phyloP scores from a whole-genome alignment of 2,113 vertebrate genomes.

The Copsychus sechellarum region DNA sequence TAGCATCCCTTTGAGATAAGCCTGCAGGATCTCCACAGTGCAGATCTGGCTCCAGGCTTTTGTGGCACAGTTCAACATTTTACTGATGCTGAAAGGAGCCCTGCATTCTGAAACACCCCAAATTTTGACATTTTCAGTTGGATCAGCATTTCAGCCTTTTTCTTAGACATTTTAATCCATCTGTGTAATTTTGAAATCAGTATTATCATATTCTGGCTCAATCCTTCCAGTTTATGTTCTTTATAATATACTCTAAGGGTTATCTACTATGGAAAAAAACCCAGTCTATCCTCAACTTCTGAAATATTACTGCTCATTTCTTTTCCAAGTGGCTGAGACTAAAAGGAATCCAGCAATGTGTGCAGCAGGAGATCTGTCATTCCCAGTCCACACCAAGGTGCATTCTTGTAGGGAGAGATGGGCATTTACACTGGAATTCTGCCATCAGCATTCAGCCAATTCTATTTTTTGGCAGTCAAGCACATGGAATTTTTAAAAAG shows the following conservation, averaged over 20 bases:
- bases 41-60: background rate
- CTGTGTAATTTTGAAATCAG: background rate
- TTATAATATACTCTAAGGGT: background rate
- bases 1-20: slow-evolving; percentile 22
- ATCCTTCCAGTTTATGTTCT: background rate
- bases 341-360: slow-evolving; percentile 25
- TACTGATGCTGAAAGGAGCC: background rate
- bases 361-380: slow-evolving; percentile 30
- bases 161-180: background rate
- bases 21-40: background rate
- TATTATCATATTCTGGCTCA: background rate
- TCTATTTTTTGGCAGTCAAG: slow-evolving; percentile 16
- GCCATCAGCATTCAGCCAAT: slow-evolving; percentile 41
- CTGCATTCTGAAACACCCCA: background rate
- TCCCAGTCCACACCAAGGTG: slow-evolving; percentile 29
- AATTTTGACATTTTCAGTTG: background rate
- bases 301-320: background rate
- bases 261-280: background rate
- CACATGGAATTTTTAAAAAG: slow-evolving; percentile 45
- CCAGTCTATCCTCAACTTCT: background rate
- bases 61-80: background rate
- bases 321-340: slow-evolving; percentile 32
- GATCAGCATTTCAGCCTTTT: background rate
- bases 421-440: slow-evolving; percentile 61
- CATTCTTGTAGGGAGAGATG: slow-evolving; percentile 45